Conservation (phyloP, 2,888 invertebrate genomes). For the Plagodis pulveraria region DNA sequence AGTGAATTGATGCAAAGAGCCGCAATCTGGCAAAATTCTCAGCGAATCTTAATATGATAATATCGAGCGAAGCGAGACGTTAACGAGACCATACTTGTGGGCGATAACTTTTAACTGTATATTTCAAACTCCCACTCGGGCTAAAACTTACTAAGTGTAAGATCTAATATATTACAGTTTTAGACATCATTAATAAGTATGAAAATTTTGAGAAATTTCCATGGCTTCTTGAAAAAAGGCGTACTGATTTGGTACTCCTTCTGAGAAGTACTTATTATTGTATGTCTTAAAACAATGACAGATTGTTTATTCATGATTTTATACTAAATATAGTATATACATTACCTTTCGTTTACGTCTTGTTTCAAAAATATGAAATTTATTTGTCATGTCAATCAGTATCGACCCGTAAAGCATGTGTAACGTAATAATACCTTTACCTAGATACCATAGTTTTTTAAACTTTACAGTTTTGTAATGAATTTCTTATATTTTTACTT, state of each 20-base stretch:
- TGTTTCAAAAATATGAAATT: conserved; percentile 12
- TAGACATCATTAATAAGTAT: no score
- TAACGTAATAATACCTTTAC: conserved; percentile 55
- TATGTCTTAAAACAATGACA: no score
- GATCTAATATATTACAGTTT: no score
- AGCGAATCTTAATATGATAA: conserved; percentile 14
- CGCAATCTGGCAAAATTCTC: conserved; percentile 29
- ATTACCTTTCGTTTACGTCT: conserved; percentile 13
- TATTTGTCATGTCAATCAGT: conserved; percentile 52
- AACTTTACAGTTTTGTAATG: conserved; percentile 80
- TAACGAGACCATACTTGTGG: conserved; percentile 17
- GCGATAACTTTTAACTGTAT: conserved; percentile 17
- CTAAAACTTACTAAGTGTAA: no score
- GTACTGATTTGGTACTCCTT: no score
- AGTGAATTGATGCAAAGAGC: conserved; percentile 26
- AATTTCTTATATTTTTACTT: conserved; percentile 84
- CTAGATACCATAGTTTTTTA: conserved; percentile 73
- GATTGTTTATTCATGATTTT: no score
- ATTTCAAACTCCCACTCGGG: conserved; percentile 5
- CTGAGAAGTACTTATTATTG: no score
- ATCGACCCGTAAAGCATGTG: conserved; percentile 59
- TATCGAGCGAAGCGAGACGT: conserved; percentile 25
- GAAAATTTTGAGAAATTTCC: no score
- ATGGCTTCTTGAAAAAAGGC: no score
- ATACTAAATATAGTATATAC: not conserved